Evolutionary conservation across 2,797 vertebrate genomes (phyloP), one percentile per base, ranked within the genome.

Genomic region (Craterocephalus amniculus): DNA sequence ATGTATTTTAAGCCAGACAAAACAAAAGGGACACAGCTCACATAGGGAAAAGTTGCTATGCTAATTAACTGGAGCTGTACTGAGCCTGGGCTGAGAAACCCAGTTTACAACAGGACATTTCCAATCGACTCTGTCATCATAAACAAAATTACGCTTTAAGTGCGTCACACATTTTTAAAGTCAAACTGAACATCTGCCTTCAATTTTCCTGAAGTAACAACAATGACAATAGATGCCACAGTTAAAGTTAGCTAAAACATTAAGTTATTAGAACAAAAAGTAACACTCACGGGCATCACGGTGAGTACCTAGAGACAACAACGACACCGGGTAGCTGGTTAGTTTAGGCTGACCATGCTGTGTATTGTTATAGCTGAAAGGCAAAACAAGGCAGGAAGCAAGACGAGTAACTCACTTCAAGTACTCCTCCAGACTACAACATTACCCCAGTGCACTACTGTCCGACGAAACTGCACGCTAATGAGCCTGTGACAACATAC

Each of bases 281-380:
- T 65, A 45, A 14, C 58, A 93, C 93, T 92, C 75, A 94, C 93
- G 60, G 80, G 66, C 84, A 89, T 85, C 72, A 78, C 79, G 76
- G 51, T 78, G 81, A 74, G 69, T 52, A 61, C 57, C 58, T 78
- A 54, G 58, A 60, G 11, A 62, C 65, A 71, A 72, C 83, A 45
- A 66, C 73, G 58, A 60, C 66, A 59, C 54, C 38, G 35, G 60
- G 57, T 40, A 49, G 74, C 66, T 35, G 56, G 11, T 85, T 78
- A 87, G 60, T 79, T 63, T 81, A 67, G 36, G 70, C 13, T 67
- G 73, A 67, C 40, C 89, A 89, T 91, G 67, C 22, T 67, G 52
- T 70, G 36, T 57, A 72, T 69, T 48, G 43, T 72, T 79, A 67
- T 29, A 58, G 67, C 32, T 18, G 31, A 69, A 59, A 83, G 18